Evolutionary conservation across 2,113 vertebrate genomes (phyloP).

Genomic region (Stigmatopora argus): DNA sequence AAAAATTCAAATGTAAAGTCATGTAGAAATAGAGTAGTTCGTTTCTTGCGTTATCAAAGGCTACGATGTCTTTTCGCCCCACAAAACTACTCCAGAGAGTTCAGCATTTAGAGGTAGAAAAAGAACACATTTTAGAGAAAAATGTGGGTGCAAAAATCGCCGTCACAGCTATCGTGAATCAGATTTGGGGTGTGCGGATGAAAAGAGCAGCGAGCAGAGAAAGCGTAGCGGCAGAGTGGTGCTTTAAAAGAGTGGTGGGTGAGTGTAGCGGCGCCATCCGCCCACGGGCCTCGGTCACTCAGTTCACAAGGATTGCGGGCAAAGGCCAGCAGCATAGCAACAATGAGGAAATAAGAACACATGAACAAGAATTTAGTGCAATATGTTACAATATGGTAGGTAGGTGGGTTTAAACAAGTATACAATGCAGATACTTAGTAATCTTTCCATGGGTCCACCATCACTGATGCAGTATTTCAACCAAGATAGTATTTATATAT

Average conservation of each 20-base stretch:
- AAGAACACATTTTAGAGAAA: background rate
- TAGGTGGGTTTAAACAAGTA: background rate
- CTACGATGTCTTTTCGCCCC: background rate
- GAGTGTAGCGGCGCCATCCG: conserved; percentile 53
- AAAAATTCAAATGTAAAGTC: too few species aligned
- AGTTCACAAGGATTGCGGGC: conserved; percentile 43
- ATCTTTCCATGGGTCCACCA: too few species aligned
- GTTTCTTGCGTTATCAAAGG: background rate
- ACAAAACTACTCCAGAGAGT: background rate
- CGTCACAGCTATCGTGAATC: background rate
- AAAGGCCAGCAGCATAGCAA: conserved; percentile 55
- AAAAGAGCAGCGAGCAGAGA: conserved; percentile 7
- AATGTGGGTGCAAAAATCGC: background rate
- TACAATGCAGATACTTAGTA: background rate
- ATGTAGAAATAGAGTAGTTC: too few species aligned
- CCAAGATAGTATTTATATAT: too few species aligned
- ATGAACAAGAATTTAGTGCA: background rate
- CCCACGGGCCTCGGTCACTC: conserved; percentile 58
- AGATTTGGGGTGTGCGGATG: background rate
- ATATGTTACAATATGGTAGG: background rate
- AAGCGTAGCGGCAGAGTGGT: conserved; percentile 28
- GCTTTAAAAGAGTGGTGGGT: conserved; percentile 51
- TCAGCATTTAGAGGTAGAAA: background rate
- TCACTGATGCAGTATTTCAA: too few species aligned
- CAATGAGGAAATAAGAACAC: conserved; percentile 21